These are phyloP conservation scores for Oscheius sp. DNA, from an alignment of 2,888 invertebrate species.

Conservation along the genomic window DNA sequence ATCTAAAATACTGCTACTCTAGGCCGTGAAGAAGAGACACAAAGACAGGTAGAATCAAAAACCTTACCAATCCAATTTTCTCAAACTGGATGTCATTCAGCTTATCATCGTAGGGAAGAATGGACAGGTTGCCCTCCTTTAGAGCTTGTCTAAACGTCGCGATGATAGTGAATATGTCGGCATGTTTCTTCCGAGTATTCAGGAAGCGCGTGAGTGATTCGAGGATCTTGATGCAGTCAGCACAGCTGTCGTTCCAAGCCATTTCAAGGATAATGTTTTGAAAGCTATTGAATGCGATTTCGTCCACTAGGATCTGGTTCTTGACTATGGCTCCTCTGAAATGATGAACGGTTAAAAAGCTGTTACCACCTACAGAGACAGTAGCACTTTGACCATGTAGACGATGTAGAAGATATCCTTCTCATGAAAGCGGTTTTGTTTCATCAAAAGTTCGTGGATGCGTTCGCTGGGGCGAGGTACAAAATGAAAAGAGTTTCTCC, in stretches of 20 bases:
- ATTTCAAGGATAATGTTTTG: neutral
- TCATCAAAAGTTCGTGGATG: neutral
- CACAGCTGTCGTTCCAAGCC: neutral
- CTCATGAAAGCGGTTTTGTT: neutral
- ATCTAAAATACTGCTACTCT: too few relatives aligned
- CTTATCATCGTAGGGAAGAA: neutral
- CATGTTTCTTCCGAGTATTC: too few relatives aligned
- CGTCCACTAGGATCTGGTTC: neutral
- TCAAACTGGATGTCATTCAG: neutral
- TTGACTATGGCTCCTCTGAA: conserved; percentile 16
- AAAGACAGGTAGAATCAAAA: neutral
- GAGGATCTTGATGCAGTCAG: too few relatives aligned
- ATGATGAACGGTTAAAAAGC: neutral
- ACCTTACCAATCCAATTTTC: conserved; percentile 6
- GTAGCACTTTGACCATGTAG: neutral
- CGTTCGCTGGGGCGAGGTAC: too few relatives aligned
- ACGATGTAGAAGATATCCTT: neutral
- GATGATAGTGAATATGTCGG: neutral
- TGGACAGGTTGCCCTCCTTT: neutral
- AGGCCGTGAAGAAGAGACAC: too few relatives aligned
- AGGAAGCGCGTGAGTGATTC: too few relatives aligned
- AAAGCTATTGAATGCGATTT: neutral
- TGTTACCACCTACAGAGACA: neutral
- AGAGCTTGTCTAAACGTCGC: neutral
- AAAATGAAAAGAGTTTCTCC: neutral